These are phyloP conservation scores for Megaleporinus macrocephalus DNA, from an alignment of 2,113 vertebrate species.

Conservation along the genomic window DNA sequence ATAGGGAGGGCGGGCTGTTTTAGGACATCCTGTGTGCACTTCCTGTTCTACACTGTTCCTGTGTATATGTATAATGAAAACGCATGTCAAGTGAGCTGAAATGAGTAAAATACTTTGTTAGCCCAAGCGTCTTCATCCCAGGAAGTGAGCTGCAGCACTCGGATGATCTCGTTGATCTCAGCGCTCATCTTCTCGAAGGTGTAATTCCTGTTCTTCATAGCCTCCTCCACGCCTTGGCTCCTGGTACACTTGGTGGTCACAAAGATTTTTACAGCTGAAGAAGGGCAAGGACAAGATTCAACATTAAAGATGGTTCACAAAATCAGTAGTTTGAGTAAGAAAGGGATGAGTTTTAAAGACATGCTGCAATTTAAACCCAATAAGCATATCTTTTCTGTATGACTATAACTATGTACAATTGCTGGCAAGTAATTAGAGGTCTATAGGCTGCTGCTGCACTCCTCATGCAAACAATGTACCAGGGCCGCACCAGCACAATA, in stretches of 20 bases:
- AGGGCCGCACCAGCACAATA: too few species aligned
- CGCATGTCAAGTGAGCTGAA: neutral
- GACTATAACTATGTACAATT: too few species aligned
- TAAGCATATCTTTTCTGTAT: too few species aligned
- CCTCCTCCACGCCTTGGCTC: conserved; percentile 93
- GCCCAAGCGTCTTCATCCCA: conserved; percentile 99
- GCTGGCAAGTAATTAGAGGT: too few species aligned
- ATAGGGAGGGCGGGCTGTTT: neutral
- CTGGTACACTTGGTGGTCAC: conserved; percentile 93
- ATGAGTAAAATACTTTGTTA: conserved; percentile 83
- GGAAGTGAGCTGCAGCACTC: conserved; percentile 95
- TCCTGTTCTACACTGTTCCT: neutral
- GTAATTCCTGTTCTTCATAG: conserved; percentile 93
- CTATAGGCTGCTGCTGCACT: too few species aligned
- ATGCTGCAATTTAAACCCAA: too few species aligned
- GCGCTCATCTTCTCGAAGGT: conserved; percentile 97
- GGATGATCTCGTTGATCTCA: conserved; percentile 96
- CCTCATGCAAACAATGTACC: too few species aligned
- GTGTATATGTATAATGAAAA: neutral
- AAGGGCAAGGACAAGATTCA: conserved; percentile 37
- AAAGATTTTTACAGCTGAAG: conserved; percentile 94
- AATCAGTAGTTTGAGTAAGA: neutral
- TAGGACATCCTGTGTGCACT: neutral
- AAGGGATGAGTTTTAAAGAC: too few species aligned
- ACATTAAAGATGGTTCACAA: neutral